These are phyloP conservation scores for Momotus momota DNA, from an alignment of 2,797 vertebrate genomes.

Conservation along the genomic window DNA sequence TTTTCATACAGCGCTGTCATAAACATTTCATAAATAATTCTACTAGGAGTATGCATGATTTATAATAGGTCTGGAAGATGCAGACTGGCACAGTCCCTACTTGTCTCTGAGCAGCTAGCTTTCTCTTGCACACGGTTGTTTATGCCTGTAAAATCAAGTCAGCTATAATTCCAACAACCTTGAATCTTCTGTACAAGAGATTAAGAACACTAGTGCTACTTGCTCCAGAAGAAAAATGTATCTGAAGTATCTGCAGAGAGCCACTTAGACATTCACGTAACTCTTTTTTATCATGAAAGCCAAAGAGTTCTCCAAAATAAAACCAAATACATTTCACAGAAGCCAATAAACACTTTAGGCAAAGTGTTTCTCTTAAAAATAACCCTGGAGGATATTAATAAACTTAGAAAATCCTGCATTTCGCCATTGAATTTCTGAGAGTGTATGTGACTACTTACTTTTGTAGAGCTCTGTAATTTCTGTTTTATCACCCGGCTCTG, in stretches of 20 bases:
- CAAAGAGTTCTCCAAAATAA: background rate
- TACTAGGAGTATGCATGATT: constrained; percentile 52
- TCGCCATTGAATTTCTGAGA: constrained; percentile 21
- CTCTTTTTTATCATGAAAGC: background rate
- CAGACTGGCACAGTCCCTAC: background rate
- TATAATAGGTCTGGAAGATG: constrained; percentile 50
- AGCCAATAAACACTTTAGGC: background rate
- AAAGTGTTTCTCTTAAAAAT: background rate
- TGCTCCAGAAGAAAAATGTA: background rate
- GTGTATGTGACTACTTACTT: background rate
- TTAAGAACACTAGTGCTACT: constrained; percentile 2
- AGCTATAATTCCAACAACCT: constrained; percentile 50
- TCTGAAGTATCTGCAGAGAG: background rate
- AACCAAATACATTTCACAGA: background rate
- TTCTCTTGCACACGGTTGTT: constrained; percentile 18
- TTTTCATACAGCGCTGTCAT: constrained; percentile 36
- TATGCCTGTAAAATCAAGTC: constrained; percentile 51
- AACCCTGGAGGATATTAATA: background rate
- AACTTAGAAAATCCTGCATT: background rate
- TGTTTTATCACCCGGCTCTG: background rate
- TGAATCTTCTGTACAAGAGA: constrained; percentile 34
- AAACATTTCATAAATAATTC: constrained; percentile 70
- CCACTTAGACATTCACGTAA: background rate
- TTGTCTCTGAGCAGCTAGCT: background rate
- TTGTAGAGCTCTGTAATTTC: background rate